A percentile compares a stretch with the other conserved stretches of the same genome.
Evolutionary conservation across 2,888 invertebrate genomes (phyloP).

Genomic region (Tetranychus piercei): DNA sequence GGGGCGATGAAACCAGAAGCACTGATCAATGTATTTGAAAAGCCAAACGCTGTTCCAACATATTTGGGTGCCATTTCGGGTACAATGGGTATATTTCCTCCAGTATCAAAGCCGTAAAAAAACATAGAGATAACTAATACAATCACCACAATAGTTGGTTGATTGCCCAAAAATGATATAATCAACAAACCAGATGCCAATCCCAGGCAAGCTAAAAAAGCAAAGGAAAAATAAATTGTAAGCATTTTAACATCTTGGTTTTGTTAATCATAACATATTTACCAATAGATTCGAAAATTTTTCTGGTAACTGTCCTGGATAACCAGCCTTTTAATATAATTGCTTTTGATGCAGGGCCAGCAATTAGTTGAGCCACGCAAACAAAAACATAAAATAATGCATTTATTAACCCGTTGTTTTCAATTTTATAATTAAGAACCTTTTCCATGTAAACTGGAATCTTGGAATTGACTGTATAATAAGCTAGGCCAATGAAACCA

Average conservation of each 20-base stretch:
- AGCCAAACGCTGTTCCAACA: not conserved
- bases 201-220: not conserved
- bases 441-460: not conserved
- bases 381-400: not conserved
- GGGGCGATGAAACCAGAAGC: not conserved
- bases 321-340: not conserved
- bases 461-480: not conserved
- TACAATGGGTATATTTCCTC: not conserved
- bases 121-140: not conserved
- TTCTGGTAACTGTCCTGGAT: slow-evolving; percentile 18
- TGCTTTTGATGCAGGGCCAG: not conserved
- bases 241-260: not conserved
- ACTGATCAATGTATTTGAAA: not conserved
- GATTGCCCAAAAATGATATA: not conserved
- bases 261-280: slow-evolving; percentile 7
- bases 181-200: not conserved
- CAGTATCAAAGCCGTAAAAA: not conserved
- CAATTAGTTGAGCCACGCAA: not conserved
- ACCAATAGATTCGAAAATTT: slow-evolving; percentile 22
- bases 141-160: not conserved
- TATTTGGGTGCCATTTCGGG: not conserved
- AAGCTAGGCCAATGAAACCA: not conserved
- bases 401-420: not conserved
- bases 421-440: not conserved
- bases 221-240: not conserved